A percentile compares a stretch with the other conserved stretches of the same genome.
These are phyloP conservation scores for Sanderia malayensis DNA, from an alignment of 30 jellyfish, hydroid and myxozoan genomes.

Conservation along the genomic window DNA sequence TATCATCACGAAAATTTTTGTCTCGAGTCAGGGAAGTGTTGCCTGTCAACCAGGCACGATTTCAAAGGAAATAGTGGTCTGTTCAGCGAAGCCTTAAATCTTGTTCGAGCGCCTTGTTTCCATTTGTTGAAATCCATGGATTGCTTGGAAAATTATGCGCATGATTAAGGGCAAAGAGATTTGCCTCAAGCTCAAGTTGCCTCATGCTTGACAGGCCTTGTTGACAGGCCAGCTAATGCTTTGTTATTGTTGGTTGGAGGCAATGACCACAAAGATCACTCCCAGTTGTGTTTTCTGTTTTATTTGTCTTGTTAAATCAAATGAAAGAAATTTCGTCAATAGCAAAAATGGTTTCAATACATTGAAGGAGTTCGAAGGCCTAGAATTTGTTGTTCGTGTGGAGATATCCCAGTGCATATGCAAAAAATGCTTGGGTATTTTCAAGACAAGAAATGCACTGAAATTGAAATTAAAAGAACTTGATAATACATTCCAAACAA, in stretches of 20 bases:
- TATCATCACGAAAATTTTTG: too few species aligned
- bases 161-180: neutral
- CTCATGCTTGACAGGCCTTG: neutral
- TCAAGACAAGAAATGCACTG: neutral
- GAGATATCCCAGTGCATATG: neutral
- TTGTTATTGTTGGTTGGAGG: neutral
- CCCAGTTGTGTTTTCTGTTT: neutral
- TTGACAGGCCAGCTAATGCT: neutral
- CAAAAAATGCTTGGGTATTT: neutral
- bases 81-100: neutral
- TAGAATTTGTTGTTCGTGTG: neutral
- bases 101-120: neutral
- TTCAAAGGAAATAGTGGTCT: neutral
- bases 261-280: neutral
- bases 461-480: neutral
- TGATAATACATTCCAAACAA: neutral
- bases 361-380: neutral
- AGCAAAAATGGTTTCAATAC: neutral
- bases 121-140: neutral
- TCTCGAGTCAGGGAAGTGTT: too few species aligned
- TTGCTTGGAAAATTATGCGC: neutral
- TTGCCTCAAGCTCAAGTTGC: too few species aligned
- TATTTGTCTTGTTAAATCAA: neutral
- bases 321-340: neutral
- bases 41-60: neutral